Evolutionary conservation across 2,888 invertebrate genomes (phyloP).

Genomic region (Gisinianus flammeolus): DNA sequence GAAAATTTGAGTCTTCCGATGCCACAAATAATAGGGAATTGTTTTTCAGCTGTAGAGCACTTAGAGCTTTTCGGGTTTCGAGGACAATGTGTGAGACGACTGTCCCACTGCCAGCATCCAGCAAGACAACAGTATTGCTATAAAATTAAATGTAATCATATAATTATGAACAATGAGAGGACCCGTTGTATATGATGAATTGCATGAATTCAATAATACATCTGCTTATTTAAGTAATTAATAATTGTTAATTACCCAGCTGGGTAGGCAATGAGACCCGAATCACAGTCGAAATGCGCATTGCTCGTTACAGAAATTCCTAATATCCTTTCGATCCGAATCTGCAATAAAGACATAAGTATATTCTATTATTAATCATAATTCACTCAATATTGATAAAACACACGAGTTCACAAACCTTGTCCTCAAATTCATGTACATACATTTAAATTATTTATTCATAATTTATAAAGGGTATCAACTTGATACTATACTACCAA

Average conservation of each 20-base stretch:
- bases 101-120: slow-evolving; percentile 74
- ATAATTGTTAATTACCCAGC: slow-evolving; percentile 80
- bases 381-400: neutral
- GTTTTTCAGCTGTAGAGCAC: slow-evolving; percentile 56
- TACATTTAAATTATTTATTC: neutral
- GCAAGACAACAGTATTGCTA: slow-evolving; percentile 93
- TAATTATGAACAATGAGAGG: neutral
- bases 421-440: neutral
- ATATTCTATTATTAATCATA: neutral
- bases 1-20: slow-evolving; percentile 57
- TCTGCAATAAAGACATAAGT: slow-evolving; percentile 69
- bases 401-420: neutral
- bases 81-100: slow-evolving; percentile 57
- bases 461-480: neutral
- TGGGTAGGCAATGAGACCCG: slow-evolving; percentile 91
- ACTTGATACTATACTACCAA: too few species aligned
- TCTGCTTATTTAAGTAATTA: neutral
- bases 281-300: slow-evolving; percentile 88
- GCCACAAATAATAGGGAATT: slow-evolving; percentile 57
- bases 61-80: slow-evolving; percentile 56
- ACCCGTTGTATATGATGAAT: neutral
- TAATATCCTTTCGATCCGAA: slow-evolving; percentile 91
- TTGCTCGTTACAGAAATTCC: slow-evolving; percentile 94
- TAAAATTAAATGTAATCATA: neutral
- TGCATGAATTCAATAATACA: neutral